Evolutionary conservation across 1,140 invertebrate species (phyloP).

Genomic region (Drosophila melanica): DNA sequence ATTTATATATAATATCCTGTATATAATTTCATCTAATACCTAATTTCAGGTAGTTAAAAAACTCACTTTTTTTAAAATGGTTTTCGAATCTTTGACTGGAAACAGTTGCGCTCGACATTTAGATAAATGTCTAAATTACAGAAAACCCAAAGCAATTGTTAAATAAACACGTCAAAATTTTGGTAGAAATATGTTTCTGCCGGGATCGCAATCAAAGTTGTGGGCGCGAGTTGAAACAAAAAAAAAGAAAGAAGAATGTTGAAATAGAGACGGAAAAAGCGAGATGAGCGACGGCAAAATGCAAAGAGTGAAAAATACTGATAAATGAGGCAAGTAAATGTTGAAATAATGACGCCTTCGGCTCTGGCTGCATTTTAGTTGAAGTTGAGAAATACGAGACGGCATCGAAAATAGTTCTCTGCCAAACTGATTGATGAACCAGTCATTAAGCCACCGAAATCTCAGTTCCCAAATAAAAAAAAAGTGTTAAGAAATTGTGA

Average conservation of each 20-base stretch:
- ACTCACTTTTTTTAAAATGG: background rate
- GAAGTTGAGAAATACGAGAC: slow-evolving; percentile 54
- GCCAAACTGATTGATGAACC: slow-evolving; percentile 77
- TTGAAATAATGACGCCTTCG: slow-evolving; percentile 67
- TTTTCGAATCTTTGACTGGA: background rate
- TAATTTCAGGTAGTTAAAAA: background rate
- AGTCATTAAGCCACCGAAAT: slow-evolving; percentile 62
- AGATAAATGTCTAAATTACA: slow-evolving; percentile 73
- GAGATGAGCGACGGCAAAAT: slow-evolving; percentile 46
- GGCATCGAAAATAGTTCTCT: slow-evolving; percentile 59
- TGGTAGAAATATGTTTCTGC: slow-evolving; percentile 13
- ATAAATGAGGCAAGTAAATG: slow-evolving; percentile 78
- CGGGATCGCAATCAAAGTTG: slow-evolving; percentile 31
- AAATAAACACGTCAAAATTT: slow-evolving; percentile 34
- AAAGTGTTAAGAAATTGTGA: slow-evolving; percentile 80
- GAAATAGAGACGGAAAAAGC: slow-evolving; percentile 40
- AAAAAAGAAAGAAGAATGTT: no score
- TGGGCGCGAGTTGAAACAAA: slow-evolving; percentile 42
- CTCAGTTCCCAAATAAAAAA: slow-evolving; percentile 21
- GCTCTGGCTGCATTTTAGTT: slow-evolving; percentile 50
- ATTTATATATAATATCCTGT: background rate
- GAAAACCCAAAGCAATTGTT: slow-evolving; percentile 38
- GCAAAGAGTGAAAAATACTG: slow-evolving; percentile 66
- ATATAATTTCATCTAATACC: no score
- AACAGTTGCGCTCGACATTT: slow-evolving; percentile 44